Evolutionary conservation across 2,113 vertebrate genomes (phyloP).

Genomic region (Peromyscus maniculatus): DNA sequence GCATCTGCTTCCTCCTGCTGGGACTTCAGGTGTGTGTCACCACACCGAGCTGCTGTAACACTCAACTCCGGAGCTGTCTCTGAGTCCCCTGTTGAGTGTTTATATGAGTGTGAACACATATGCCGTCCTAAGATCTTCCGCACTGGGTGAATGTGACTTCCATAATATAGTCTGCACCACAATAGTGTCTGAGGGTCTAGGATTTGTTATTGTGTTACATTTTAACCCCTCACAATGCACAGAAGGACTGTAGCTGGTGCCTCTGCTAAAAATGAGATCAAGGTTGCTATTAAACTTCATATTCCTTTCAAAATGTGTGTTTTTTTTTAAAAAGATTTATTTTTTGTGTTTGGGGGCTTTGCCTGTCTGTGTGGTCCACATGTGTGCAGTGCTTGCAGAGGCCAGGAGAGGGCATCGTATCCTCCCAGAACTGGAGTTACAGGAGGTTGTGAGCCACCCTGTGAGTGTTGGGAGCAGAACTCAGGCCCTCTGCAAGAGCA

Average conservation of each 20-base stretch:
- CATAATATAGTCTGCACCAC: not conserved
- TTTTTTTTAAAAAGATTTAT: not conserved
- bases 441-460: not conserved
- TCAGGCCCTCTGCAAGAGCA: not conserved
- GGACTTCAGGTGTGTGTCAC: not conserved
- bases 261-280: constrained; percentile 60
- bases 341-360: not conserved
- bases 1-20: not conserved
- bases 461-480: not conserved
- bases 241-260: not conserved
- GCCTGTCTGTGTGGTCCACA: not conserved
- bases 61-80: not conserved
- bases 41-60: not conserved
- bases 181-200: constrained; percentile 19
- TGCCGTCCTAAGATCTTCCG: constrained; percentile 4
- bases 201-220: constrained; percentile 26
- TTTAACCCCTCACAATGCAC: constrained; percentile 10
- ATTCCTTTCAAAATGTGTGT: constrained; percentile 51
- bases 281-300: constrained; percentile 69
- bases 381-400: not conserved
- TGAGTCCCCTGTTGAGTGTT: not conserved
- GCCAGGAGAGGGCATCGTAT: not conserved
- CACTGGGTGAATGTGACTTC: not conserved
- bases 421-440: not conserved
- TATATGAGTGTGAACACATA: not conserved